Evolutionary conservation across 2,113 vertebrate species (phyloP), one percentile per base, ranked within the genome.

Genomic region (Gymnobelideus leadbeateri): DNA sequence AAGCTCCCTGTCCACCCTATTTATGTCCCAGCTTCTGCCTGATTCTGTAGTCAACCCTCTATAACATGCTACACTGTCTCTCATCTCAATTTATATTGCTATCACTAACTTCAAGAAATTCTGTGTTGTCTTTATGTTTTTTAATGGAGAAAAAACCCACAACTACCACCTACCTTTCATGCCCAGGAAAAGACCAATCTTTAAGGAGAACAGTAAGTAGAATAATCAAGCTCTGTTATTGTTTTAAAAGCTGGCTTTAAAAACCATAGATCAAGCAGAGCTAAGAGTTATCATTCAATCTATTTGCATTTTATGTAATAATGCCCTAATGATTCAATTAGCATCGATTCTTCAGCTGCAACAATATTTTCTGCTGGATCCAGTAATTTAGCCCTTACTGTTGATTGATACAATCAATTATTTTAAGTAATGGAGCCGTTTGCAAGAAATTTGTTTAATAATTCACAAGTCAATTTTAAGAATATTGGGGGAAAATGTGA

Each of bases 261-360:
- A 98, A 95, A 95, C 92, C 89, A 50, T 50, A 95, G 95, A 97
- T 91, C 96, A 96, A 95, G 92, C 46, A 43, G 91, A 97, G 96
- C 28, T 91, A 61, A 96, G 95, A 97, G 77, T 91, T 93, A 96
- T 93, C 96, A 95, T 96, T 94, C n/a, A 90, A 98, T 97, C 95
- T 97, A 97, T 98, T 97, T 98, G 96, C 94, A 93, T 95, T 97
- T 96, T 96, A 77, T 96, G 95, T 97, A 98, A 97, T 97, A 98
- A 98, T 96, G 97, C 96, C 95, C 97, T 98, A 98, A 98, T 98
- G 98, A 98, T 98, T 98, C 98, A 98, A 98, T 98, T 98, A 99
- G 97, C 98, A 98, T 98, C 91, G 98, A 98, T 98, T 98, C 97
- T 98, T 98, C 95, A 97, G 96, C 95, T 55, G 97, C 98, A 98